Percentiles rank a stretch among this genome's conserved stretches.
These are phyloP conservation scores for Sander vitreus DNA, from an alignment of 2,113 vertebrate genomes.

Conservation along the genomic window DNA sequence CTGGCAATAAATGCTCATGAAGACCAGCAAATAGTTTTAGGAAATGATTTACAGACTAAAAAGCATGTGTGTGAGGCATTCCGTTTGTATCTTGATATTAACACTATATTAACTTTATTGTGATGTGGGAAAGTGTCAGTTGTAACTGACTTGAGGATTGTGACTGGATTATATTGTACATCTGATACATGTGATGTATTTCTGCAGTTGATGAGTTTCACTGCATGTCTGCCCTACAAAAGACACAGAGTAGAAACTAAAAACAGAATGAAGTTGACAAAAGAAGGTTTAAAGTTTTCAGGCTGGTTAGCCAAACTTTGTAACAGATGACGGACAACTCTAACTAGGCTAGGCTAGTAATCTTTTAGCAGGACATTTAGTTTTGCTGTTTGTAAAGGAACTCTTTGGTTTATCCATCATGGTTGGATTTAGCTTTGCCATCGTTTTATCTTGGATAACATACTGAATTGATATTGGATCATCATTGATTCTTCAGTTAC, in stretches of 20 bases:
- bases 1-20: slow-evolving; percentile 24
- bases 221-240: not conserved
- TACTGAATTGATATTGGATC: not conserved
- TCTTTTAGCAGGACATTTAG: not conserved
- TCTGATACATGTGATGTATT: not conserved
- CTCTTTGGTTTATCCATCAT: not conserved
- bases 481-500: not conserved
- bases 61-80: slow-evolving; percentile 58
- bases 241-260: not conserved
- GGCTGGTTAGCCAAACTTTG: not conserved
- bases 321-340: not conserved
- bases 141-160: not conserved
- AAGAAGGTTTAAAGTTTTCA: not conserved
- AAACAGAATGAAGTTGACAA: not conserved
- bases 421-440: not conserved
- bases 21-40: slow-evolving; percentile 6
- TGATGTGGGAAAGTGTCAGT: not conserved
- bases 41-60: slow-evolving; percentile 18
- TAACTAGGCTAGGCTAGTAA: not conserved
- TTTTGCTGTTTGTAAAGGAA: not conserved
- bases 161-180: not conserved
- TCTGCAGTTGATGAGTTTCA: not conserved
- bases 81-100: slow-evolving; percentile 25
- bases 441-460: not conserved
- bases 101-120: slow-evolving; percentile 32